Conservation (phyloP, 2,888 invertebrate species). For the Rambutsinella grinnellia region DNA sequence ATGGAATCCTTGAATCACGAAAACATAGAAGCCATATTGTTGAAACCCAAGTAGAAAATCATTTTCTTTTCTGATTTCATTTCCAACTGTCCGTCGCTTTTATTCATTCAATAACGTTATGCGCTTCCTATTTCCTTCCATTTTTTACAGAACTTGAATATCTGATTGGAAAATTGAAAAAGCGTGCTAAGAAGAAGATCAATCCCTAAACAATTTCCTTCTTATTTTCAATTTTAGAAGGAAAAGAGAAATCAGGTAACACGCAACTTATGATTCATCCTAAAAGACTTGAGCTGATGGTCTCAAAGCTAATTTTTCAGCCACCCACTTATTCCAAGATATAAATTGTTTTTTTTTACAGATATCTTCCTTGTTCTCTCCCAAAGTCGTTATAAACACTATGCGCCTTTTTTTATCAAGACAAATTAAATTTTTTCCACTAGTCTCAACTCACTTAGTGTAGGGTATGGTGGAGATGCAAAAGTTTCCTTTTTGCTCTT, state of each 20-base stretch:
- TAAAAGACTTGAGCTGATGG: not conserved
- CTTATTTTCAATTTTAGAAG: not conserved
- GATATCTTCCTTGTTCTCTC: too few relatives aligned
- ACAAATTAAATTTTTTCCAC: not conserved
- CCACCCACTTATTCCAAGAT: not conserved
- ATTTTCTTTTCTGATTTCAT: too few relatives aligned
- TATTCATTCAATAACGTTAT: not conserved
- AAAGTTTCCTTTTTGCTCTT: too few relatives aligned
- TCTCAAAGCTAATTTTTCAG: not conserved
- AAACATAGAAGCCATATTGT: slow-evolving; percentile 55
- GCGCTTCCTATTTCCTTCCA: not conserved
- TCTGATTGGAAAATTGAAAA: not conserved
- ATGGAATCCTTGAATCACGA: slow-evolving; percentile 50
- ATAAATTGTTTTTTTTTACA: not conserved
- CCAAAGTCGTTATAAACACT: too few relatives aligned
- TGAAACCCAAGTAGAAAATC: too few relatives aligned
- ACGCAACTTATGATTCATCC: not conserved
- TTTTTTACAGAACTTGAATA: not conserved
- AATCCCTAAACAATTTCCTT: not conserved
- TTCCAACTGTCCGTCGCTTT: not conserved
- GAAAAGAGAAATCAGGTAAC: not conserved
- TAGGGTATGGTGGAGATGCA: not conserved
- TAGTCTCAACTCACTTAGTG: not conserved
- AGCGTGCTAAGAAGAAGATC: not conserved
- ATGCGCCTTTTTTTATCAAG: not conserved